phyloP scores from a whole-genome alignment of 2,113 vertebrate genomes.

The Fulica atra region DNA sequence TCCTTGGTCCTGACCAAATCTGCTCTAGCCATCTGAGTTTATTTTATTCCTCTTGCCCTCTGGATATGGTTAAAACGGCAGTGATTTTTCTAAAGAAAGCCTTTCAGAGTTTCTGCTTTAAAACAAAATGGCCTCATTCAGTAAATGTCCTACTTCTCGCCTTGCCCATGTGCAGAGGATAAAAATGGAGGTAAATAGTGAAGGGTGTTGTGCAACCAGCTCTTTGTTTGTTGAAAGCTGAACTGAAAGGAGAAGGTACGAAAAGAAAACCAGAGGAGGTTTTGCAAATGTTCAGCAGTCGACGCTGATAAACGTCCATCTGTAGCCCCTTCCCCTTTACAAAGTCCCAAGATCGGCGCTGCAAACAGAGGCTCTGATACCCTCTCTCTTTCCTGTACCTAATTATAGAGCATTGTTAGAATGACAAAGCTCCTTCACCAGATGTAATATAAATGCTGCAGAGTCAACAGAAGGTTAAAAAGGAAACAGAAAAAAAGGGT shows the following conservation, averaged over 20 bases:
- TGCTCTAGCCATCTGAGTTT: conserved; percentile 41
- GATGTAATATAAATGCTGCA: not conserved
- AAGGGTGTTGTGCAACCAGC: conserved; percentile 1
- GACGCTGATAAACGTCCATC: not conserved
- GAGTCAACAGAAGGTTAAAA: not conserved
- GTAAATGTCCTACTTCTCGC: not conserved
- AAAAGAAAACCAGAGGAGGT: not conserved
- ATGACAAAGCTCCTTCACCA: conserved; percentile 2
- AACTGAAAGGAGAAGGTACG: not conserved
- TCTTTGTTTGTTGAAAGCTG: conserved; percentile 1
- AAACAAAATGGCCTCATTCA: conserved; percentile 27
- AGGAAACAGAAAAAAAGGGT: not conserved
- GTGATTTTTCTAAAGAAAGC: conserved; percentile 29
- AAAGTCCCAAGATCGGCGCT: not conserved
- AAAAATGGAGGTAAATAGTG: conserved; percentile 9
- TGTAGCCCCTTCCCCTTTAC: not conserved
- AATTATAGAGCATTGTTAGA: not conserved
- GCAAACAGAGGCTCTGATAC: not conserved
- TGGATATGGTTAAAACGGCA: conserved; percentile 21
- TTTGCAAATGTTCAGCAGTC: not conserved
- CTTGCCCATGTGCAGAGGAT: not conserved
- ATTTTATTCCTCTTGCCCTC: conserved; percentile 19
- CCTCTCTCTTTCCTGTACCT: not conserved
- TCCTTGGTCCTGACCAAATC: conserved; percentile 28
- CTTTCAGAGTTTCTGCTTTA: conserved; percentile 9